Conservation (phyloP, 2,888 invertebrate species). For the Diplolepis rosae region DNA sequence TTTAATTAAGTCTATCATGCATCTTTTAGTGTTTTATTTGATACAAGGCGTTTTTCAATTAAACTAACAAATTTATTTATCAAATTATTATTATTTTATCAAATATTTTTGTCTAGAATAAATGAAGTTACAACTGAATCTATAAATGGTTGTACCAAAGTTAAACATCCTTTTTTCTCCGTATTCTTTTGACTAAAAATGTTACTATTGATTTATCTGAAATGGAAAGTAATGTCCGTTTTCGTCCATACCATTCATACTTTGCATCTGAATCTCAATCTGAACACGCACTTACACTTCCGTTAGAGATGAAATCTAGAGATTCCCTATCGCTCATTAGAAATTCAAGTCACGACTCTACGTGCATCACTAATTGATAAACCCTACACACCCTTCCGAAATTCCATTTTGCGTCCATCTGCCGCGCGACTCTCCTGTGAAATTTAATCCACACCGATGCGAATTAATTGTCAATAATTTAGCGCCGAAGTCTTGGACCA, state of each 20-base stretch:
- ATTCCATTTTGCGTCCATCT: slow-evolving; percentile 23
- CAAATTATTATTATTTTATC: too few relatives aligned
- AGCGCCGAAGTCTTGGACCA: background rate
- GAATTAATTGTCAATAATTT: background rate
- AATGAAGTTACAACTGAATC: too few relatives aligned
- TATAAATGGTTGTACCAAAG: too few relatives aligned
- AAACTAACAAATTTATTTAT: too few relatives aligned
- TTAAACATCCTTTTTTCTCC: too few relatives aligned
- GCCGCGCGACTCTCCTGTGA: background rate
- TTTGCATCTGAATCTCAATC: background rate
- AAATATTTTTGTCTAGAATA: too few relatives aligned
- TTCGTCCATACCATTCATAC: background rate
- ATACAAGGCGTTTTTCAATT: too few relatives aligned
- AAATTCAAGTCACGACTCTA: slow-evolving; percentile 11
- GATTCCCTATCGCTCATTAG: background rate
- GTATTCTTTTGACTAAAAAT: too few relatives aligned
- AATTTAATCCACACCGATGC: background rate
- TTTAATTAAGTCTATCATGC: too few relatives aligned
- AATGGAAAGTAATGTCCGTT: too few relatives aligned
- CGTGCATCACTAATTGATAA: slow-evolving; percentile 51
- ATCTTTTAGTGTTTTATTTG: too few relatives aligned
- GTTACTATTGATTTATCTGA: too few relatives aligned
- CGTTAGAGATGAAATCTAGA: background rate
- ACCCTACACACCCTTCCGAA: slow-evolving; percentile 40
- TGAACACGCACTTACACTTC: background rate